Conservation (phyloP, 1,140 invertebrate species). For the Lerema accius region DNA sequence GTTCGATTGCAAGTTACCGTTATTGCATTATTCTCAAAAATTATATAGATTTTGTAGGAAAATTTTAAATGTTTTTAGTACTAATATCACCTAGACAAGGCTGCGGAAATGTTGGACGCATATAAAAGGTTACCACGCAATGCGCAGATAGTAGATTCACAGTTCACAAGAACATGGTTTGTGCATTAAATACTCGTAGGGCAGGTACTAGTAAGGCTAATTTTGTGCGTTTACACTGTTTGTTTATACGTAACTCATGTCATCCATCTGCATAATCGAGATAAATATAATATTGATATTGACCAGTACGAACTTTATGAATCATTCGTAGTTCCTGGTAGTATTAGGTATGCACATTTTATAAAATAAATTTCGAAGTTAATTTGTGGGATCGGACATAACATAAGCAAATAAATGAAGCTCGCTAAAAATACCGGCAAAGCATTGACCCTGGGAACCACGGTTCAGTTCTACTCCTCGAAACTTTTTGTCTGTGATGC, state of each 20-base stretch:
- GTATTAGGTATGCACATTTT: conserved; percentile 31
- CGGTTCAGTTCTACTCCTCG: conserved; percentile 39
- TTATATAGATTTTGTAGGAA: no score
- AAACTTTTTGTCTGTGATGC: conserved; percentile 28
- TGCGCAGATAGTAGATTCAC: not conserved
- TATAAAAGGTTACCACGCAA: not conserved
- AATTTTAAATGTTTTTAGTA: no score
- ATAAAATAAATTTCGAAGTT: conserved; percentile 42
- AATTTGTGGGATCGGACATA: conserved; percentile 35
- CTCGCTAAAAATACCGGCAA: conserved; percentile 45
- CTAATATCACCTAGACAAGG: not conserved
- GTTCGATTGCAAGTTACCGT: no score
- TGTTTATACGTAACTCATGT: conserved; percentile 11
- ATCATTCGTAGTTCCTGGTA: conserved; percentile 31
- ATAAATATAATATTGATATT: conserved; percentile 15
- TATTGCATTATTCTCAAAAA: no score
- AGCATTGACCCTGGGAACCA: conserved; percentile 48
- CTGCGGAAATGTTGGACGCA: not conserved
- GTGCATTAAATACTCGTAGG: conserved; percentile 9
- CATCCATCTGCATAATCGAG: conserved; percentile 16
- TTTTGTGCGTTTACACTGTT: not conserved
- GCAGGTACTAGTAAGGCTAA: conserved; percentile 1
- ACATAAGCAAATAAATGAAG: conserved; percentile 45
- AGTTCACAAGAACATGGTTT: not conserved
- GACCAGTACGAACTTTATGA: conserved; percentile 17